Evolutionary conservation across 2,888 invertebrate genomes (phyloP).

Genomic region (Synergus itoensis): DNA sequence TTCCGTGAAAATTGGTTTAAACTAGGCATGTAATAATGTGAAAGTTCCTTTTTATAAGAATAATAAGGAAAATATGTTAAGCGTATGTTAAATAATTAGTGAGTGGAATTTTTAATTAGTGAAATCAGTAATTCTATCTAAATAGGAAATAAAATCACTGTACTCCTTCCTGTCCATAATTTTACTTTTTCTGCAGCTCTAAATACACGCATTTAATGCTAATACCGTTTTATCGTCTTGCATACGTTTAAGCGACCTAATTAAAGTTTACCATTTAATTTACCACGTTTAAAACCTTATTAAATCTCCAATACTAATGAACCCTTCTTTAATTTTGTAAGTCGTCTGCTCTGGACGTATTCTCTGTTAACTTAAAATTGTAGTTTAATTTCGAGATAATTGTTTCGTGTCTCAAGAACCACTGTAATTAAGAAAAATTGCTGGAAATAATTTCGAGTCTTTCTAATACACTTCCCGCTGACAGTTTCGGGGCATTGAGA

Average conservation of each 20-base stretch:
- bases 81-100: not conserved
- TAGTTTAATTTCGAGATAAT: not conserved
- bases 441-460: no score
- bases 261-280: constrained; percentile 29
- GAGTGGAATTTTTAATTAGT: constrained; percentile 15
- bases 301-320: not conserved
- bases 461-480: not conserved
- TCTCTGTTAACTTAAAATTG: not conserved
- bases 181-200: constrained; percentile 1
- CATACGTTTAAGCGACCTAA: constrained; percentile 10
- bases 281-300: not conserved
- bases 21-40: not conserved
- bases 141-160: constrained; percentile 12
- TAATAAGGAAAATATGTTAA: not conserved
- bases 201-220: constrained; percentile 31
- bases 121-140: constrained; percentile 12
- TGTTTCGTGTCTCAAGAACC: not conserved
- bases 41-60: not conserved
- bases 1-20: not conserved
- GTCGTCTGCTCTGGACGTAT: not conserved
- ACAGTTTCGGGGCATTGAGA: no score
- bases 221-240: constrained; percentile 36
- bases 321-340: not conserved
- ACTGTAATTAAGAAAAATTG: not conserved
- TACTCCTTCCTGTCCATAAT: not conserved